Evolutionary conservation across 2,888 invertebrate species (phyloP), one percentile per base, ranked within the genome.

Genomic region (Sinohyriopsis cumingii): DNA sequence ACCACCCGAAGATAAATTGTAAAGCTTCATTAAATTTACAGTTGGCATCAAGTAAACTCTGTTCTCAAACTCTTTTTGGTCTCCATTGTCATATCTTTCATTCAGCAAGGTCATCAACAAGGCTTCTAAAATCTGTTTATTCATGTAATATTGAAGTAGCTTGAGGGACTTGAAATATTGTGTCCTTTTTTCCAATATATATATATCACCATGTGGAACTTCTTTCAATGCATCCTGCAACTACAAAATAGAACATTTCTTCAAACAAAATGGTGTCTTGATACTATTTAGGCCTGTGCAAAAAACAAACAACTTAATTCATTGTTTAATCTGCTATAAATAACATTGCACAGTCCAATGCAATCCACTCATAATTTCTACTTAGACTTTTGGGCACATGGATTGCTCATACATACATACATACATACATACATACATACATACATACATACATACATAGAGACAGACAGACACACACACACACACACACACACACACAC

Each of bases 1-100:
- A 9, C 81, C 78, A 20, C 81, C 81, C 15, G 80, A 67, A 15
- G 67, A 65, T 20, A 81, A 70, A n/a, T 69, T 71, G 67, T 80
- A 81, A 24, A 70, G 63, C n/a, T 71, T 70, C 22, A 55, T 72
- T 19, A 77, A 68, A 22, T 69, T 66, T 22, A 65, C 55, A 7
- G 77, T 68, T 18, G 71, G 75, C 18, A 77, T 67, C 22, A 71
- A 64, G 67, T 72, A 76, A 3, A 80, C 71, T 19, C 59, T 65
- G 64, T 81, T 76, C 56, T 71, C 45, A 45, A 45, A 45, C 15
- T 45, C 45, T 45, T 12, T 15, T 45, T 45, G 69, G 2, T 59
- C 63, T 19, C 59, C 67, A 7, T 15, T 60, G 15, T 55, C 20
- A 5, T 69, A 57, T 63, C 77, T 72, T n/a, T 66, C 59, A 63